Conservation (phyloP, 2,113 vertebrate genomes). For the Actinemys pallida region DNA sequence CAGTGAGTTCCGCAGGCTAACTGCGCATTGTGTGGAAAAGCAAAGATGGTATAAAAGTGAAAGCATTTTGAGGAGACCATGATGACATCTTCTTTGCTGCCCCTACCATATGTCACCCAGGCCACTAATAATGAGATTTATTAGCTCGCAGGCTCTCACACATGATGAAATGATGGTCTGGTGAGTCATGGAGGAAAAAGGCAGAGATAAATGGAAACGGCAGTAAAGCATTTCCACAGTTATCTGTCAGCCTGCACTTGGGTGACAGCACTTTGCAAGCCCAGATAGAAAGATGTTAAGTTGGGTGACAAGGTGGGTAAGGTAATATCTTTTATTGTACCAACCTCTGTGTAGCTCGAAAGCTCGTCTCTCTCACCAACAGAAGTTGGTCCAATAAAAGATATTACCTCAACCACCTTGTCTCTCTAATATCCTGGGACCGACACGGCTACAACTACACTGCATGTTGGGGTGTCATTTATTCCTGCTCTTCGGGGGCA, state of each 20-base stretch:
- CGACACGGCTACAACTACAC: not conserved
- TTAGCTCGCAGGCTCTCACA: conserved; percentile 15
- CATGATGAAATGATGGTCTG: not conserved
- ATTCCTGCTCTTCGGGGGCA: not conserved
- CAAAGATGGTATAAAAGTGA: not conserved
- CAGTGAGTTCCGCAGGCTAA: conserved; percentile 20
- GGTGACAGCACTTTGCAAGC: not conserved
- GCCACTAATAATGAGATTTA: not conserved
- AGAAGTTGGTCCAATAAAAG: not conserved
- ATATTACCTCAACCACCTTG: not conserved
- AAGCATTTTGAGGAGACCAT: conserved; percentile 30
- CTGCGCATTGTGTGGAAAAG: conserved; percentile 34
- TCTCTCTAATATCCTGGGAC: not conserved
- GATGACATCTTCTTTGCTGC: conserved; percentile 2
- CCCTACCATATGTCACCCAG: not conserved
- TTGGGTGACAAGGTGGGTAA: not conserved
- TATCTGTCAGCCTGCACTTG: not conserved
- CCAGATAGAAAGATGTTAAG: not conserved
- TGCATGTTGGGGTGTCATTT: not conserved
- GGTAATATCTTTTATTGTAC: not conserved
- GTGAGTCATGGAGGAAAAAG: not conserved
- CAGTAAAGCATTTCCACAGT: not conserved
- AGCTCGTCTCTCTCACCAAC: not conserved
- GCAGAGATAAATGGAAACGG: not conserved
- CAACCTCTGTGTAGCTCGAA: not conserved